Base-by-base conservation (phyloP, 2,888 invertebrate species). In the Rhingia campestris region DNA sequence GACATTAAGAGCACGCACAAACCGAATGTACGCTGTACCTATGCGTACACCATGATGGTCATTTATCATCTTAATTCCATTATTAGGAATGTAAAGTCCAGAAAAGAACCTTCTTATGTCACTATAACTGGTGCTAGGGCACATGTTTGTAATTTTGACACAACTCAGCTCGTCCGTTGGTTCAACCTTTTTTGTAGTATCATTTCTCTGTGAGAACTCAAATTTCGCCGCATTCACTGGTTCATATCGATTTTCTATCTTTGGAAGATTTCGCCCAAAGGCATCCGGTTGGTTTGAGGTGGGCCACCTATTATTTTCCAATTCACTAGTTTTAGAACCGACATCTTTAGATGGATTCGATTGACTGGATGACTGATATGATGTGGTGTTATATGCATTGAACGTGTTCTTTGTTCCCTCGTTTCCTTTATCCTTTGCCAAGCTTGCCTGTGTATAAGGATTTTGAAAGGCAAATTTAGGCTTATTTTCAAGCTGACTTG, bases 21-120 rank as follows among this genome's bases (percentile, higher is more conserved):
- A 98, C 87, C 95, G 94, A 0, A 98, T 94, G 89, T 94, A 96
- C 3, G 96, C 97, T 35, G 94, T 93, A 0, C 97, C 97, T 0
- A 95, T 95, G 37, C 96, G 94, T 32, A 95, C 93, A 0, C 98
- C 98, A 86, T 94, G 93, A 45, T 94, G 93, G 89, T 97, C 97
- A 88, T 95, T 96, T 9, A 97, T 94, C 91, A 98, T 93, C 90
- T 98, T 97, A 61, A 98, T 94, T 10, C 97, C 97, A 88, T 95
- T 95, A 87, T 95, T 95, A 53, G 95, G 94, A 77, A 98, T 96
- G 86, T 93, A 93, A 51, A 94, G 91, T 51, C 96, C 96, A 4
- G 94, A 93, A 90, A 98, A 98, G 88, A 97, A 96, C 67, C 95
- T 94, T 9, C 97, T 93, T 0, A 98, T 92, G 88, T 97, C 97